Percentiles rank a stretch among this genome's conserved stretches.
These are phyloP conservation scores for Augochlora pura DNA, from an alignment of 1,140 invertebrate genomes.

Conservation along the genomic window DNA sequence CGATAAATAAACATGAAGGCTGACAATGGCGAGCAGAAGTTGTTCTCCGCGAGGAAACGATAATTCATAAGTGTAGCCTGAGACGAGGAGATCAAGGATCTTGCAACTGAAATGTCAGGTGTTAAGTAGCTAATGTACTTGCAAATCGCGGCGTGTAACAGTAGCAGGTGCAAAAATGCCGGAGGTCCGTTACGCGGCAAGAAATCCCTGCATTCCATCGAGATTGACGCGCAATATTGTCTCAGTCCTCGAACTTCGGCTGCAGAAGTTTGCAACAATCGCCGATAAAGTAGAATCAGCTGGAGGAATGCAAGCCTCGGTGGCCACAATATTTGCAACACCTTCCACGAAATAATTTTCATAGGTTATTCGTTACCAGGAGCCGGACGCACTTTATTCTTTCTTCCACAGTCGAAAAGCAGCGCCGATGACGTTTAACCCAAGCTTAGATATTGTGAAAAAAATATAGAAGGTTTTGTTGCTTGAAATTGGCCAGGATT, in stretches of 20 bases:
- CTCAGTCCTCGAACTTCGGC: neutral
- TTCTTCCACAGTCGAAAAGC: no score
- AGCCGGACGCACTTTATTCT: no score
- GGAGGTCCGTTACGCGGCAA: neutral
- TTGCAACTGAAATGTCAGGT: neutral
- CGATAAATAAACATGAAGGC: no score
- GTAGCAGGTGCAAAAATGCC: neutral
- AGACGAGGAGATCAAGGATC: neutral
- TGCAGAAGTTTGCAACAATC: neutral
- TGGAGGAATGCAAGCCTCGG: no score
- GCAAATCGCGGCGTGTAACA: constrained; percentile 11
- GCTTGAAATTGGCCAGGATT: no score
- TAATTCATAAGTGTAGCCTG: neutral
- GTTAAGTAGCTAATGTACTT: constrained; percentile 31
- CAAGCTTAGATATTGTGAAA: no score
- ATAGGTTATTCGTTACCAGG: no score
- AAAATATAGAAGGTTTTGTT: no score
- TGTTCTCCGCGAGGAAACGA: neutral
- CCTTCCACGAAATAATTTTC: no score
- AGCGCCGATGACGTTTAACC: no score
- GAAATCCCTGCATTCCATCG: neutral
- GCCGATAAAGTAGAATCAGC: neutral
- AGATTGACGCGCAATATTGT: constrained; percentile 8
- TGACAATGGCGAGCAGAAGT: no score
- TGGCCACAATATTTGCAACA: no score